These are phyloP conservation scores for Pantelozetes paolii DNA, from an alignment of 2,888 invertebrate species.

Conservation along the genomic window DNA sequence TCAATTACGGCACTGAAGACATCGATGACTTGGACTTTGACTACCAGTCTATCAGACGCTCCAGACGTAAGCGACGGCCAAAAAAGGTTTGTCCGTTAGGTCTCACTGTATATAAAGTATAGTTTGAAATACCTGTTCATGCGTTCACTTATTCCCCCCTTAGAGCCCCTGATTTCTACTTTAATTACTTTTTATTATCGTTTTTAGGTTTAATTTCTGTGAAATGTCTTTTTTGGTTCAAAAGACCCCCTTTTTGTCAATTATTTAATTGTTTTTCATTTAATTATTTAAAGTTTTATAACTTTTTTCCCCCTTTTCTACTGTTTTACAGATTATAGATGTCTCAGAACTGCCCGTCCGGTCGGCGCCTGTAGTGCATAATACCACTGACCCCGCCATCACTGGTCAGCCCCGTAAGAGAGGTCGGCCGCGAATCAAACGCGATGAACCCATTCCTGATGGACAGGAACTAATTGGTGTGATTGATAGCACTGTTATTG, in stretches of 20 bases:
- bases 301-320: neutral
- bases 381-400: neutral
- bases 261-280: too few species aligned
- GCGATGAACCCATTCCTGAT: neutral
- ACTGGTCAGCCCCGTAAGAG: constrained; percentile 5
- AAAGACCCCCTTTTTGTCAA: too few species aligned
- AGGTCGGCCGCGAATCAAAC: constrained; percentile 20
- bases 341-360: neutral
- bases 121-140: neutral
- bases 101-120: too few species aligned
- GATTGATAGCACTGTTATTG: neutral
- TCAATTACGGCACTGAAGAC: neutral
- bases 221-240: too few species aligned
- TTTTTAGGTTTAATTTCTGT: neutral
- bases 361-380: neutral
- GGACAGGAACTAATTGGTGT: neutral
- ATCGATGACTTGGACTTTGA: constrained; percentile 1
- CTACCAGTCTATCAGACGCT: neutral
- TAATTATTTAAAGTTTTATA: too few species aligned
- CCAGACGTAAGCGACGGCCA: constrained; percentile 3
- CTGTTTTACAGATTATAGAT: neutral
- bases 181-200: neutral
- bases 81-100: neutral
- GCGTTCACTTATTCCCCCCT: neutral
- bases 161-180: too few species aligned